These are phyloP conservation scores for Euclidia mi DNA, from an alignment of 2,888 invertebrate species.

Conservation along the genomic window DNA sequence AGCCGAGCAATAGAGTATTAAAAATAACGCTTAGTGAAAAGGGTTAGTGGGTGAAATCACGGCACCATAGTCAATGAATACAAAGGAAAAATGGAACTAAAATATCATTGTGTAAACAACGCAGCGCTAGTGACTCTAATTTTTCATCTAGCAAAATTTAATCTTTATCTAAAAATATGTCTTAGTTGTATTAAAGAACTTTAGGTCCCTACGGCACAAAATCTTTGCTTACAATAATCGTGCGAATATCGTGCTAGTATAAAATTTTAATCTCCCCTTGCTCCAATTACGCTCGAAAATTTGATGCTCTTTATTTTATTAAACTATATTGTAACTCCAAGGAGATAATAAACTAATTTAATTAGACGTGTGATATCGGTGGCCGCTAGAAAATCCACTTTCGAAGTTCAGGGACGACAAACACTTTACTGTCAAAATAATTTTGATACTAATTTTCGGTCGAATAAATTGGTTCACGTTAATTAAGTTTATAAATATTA, in stretches of 20 bases:
- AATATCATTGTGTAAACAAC: too few species aligned
- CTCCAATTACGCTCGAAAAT: constrained; percentile 10
- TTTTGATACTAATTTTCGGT: neutral
- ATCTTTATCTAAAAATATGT: too few species aligned
- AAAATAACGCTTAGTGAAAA: too few species aligned
- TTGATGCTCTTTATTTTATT: constrained; percentile 27
- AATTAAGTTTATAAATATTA: neutral
- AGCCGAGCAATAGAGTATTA: too few species aligned
- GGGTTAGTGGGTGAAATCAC: too few species aligned
- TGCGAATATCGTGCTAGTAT: neutral
- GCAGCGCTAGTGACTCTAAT: too few species aligned
- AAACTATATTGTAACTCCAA: constrained; percentile 26
- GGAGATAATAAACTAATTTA: constrained; percentile 27
- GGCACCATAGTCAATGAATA: too few species aligned
- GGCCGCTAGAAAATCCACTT: constrained; percentile 1
- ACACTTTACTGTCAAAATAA: constrained; percentile 10
- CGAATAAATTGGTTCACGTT: neutral
- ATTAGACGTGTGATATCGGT: constrained; percentile 20
- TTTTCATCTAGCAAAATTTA: too few species aligned
- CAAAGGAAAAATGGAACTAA: too few species aligned
- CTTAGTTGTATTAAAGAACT: too few species aligned
- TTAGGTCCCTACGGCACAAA: too few species aligned
- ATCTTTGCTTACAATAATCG: constrained; percentile 3
- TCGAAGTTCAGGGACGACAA: constrained; percentile 4
- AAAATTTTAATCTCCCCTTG: constrained; percentile 5